Percentiles rank a stretch among this genome's conserved stretches.
Conservation (phyloP, 2,113 vertebrate genomes). For the Salvelinus sp. region DNA sequence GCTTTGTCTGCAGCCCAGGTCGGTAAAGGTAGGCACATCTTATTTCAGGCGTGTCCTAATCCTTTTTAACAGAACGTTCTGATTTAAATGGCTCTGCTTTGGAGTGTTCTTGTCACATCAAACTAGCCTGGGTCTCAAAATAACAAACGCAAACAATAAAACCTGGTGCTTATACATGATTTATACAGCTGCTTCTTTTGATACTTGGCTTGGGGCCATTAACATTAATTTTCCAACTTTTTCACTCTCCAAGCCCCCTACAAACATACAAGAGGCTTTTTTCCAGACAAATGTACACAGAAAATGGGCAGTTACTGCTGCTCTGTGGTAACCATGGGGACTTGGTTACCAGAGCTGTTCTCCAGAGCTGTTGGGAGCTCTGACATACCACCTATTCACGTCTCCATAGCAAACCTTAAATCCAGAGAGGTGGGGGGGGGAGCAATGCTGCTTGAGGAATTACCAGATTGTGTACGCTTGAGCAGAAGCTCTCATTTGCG, state of each 20-base stretch:
- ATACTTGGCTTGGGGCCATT: not conserved
- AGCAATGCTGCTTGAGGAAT: conserved; percentile 22
- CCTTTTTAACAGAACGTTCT: not conserved
- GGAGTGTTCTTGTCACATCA: not conserved
- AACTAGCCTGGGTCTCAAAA: not conserved
- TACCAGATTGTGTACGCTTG: conserved; percentile 47
- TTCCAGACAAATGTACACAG: conserved; percentile 39
- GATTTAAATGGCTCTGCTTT: conserved; percentile 1
- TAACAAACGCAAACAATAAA: conserved; percentile 8
- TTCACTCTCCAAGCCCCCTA: not conserved
- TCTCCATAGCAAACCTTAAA: conserved; percentile 41
- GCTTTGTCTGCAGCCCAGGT: not conserved
- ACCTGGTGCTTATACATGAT: conserved; percentile 1
- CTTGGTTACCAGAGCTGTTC: conserved; percentile 38
- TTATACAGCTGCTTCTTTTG: not conserved
- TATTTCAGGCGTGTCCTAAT: not conserved
- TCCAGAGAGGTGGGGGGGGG: conserved; percentile 14
- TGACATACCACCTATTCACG: conserved; percentile 55
- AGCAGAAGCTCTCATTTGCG: conserved; percentile 51
- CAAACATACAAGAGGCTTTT: conserved; percentile 48
- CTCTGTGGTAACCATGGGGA: conserved; percentile 67
- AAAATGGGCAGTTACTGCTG: conserved; percentile 58
- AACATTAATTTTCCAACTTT: not conserved
- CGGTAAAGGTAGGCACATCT: not conserved
- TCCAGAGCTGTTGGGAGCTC: conserved; percentile 41